These are phyloP conservation scores for Muschampia plurimacula DNA, from an alignment of 2,888 invertebrate species.

Conservation along the genomic window DNA sequence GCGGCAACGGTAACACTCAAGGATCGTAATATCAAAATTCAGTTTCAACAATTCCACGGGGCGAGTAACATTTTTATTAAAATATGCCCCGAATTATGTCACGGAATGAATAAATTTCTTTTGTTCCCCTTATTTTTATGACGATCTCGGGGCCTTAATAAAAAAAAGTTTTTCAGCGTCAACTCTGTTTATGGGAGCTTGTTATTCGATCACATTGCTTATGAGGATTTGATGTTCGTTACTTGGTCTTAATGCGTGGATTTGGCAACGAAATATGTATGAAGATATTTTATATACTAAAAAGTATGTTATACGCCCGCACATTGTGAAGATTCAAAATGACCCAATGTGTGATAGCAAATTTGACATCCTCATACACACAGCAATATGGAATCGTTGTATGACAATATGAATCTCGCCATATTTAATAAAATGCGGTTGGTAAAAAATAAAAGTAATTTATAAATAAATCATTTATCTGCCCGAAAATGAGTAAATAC, in stretches of 20 bases:
- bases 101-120: constrained; percentile 71
- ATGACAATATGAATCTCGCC: no score
- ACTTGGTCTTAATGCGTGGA: neutral
- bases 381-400: no score
- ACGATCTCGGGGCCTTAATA: constrained; percentile 63
- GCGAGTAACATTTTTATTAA: constrained; percentile 66
- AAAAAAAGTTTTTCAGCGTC: constrained; percentile 59
- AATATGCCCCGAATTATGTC: constrained; percentile 73
- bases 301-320: no score
- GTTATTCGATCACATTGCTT: constrained; percentile 27
- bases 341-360: no score
- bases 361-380: no score
- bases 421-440: no score
- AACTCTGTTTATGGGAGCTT: constrained; percentile 55
- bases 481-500: no score
- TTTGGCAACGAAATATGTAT: neutral
- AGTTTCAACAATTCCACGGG: constrained; percentile 41
- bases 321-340: no score
- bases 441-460: no score
- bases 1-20: constrained; percentile 23
- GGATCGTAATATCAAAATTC: constrained; percentile 53
- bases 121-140: constrained; percentile 65
- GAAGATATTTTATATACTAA: no score
- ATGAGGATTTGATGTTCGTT: constrained; percentile 21
- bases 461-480: no score